Conservation (phyloP, 1,140 invertebrate species). For the Drosophila mayri region DNA sequence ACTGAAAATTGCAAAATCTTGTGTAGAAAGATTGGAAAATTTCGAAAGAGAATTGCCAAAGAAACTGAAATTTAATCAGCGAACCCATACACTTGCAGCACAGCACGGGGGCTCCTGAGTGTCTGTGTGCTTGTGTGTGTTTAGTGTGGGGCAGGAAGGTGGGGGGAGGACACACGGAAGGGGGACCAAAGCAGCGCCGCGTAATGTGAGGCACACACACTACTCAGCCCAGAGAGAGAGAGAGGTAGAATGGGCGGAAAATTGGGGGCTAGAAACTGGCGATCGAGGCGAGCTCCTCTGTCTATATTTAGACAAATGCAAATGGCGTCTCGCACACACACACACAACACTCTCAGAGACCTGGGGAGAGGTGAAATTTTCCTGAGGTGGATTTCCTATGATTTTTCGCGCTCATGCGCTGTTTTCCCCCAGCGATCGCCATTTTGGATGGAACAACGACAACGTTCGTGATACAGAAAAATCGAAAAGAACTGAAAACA, state of each 20-base stretch:
- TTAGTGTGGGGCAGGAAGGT: constrained; percentile 36
- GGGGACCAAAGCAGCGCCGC: constrained; percentile 66
- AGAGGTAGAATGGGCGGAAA: constrained; percentile 6
- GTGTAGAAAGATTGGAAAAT: constrained; percentile 48
- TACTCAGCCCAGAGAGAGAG: neutral
- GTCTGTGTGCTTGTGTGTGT: constrained; percentile 3
- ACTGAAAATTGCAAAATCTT: constrained; percentile 54
- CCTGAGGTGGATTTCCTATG: constrained; percentile 27
- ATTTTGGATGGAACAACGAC: constrained; percentile 35
- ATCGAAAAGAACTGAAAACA: neutral
- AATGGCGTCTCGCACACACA: constrained; percentile 55
- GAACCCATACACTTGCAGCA: constrained; percentile 35
- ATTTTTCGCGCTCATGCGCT: constrained; percentile 41
- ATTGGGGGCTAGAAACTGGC: constrained; percentile 15
- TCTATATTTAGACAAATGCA: constrained; percentile 80
- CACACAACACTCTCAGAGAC: neutral
- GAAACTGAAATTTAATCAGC: constrained; percentile 79
- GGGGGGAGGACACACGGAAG: constrained; percentile 49
- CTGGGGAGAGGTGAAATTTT: constrained; percentile 16
- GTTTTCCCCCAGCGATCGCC: constrained; percentile 15
- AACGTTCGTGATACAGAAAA: constrained; percentile 21
- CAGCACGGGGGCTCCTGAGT: constrained; percentile 5
- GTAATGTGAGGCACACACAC: constrained; percentile 45
- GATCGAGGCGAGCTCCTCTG: constrained; percentile 60
- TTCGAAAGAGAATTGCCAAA: constrained; percentile 54